These are phyloP conservation scores for Polyommatus icarus DNA, from an alignment of 2,888 invertebrate species.

Conservation along the genomic window DNA sequence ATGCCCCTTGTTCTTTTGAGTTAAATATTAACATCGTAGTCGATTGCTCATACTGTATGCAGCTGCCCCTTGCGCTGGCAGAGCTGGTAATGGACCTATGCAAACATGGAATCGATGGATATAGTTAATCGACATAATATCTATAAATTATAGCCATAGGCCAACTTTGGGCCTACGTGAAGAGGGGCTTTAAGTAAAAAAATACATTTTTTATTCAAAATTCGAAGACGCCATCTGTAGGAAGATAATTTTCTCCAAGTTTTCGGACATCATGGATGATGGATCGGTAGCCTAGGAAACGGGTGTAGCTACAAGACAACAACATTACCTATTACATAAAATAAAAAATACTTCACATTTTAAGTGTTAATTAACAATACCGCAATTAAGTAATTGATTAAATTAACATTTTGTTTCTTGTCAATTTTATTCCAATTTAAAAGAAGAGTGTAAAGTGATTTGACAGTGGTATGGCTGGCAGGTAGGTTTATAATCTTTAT, in stretches of 20 bases:
- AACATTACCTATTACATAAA: constrained; percentile 65
- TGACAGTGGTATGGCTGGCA: constrained; percentile 76
- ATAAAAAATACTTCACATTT: constrained; percentile 51
- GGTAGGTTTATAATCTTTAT: constrained; percentile 55
- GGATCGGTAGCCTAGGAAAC: constrained; percentile 78
- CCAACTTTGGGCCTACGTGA: not conserved
- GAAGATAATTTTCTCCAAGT: constrained; percentile 20
- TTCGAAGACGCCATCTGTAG: constrained; percentile 12
- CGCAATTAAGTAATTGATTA: not conserved
- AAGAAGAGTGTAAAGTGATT: constrained; percentile 52
- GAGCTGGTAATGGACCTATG: too few relatives aligned
- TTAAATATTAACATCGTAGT: too few relatives aligned
- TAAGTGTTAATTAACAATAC: constrained; percentile 26
- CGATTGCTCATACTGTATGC: too few relatives aligned
- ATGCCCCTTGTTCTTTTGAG: too few relatives aligned
- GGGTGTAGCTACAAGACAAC: constrained; percentile 72
- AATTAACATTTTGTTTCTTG: not conserved
- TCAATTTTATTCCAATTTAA: constrained; percentile 32
- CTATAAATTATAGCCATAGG: too few relatives aligned
- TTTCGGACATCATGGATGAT: constrained; percentile 41
- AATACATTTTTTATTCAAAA: not conserved
- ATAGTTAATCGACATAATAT: too few relatives aligned
- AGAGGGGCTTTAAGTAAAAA: not conserved
- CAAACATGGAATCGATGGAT: too few relatives aligned
- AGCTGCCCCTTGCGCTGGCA: too few relatives aligned